These are phyloP conservation scores for Drosophila sproati DNA, from an alignment of 1,140 invertebrate species.

Conservation along the genomic window DNA sequence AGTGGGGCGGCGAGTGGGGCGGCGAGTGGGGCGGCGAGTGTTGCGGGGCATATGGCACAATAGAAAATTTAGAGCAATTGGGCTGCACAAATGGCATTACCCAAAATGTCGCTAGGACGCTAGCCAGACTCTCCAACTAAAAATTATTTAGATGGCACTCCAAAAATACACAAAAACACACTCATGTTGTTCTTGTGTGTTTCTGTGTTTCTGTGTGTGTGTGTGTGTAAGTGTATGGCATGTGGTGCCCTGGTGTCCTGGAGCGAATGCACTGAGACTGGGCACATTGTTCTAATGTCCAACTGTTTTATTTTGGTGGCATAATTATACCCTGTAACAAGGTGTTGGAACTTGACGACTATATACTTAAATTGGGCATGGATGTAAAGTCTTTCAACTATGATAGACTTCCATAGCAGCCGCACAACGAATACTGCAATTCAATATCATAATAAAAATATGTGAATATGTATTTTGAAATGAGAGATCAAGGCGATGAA, in stretches of 20 bases:
- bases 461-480: neutral
- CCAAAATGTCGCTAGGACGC: slow-evolving; percentile 33
- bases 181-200: neutral
- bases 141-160: slow-evolving; percentile 60
- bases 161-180: slow-evolving; percentile 18
- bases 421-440: no score
- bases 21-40: no score
- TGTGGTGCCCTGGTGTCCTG: slow-evolving; percentile 39
- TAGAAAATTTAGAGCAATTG: slow-evolving; percentile 32
- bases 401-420: no score
- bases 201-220: slow-evolving; percentile 19
- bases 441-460: neutral
- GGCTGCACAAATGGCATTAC: slow-evolving; percentile 41
- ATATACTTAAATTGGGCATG: no score
- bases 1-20: no score
- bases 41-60: neutral
- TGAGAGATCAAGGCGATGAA: no score
- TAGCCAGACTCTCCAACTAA: slow-evolving; percentile 42
- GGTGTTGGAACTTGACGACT: neutral
- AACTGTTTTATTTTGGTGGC: slow-evolving; percentile 2
- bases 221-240: slow-evolving; percentile 8
- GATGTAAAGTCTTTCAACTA: no score
- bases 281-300: slow-evolving; percentile 70
- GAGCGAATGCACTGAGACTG: slow-evolving; percentile 40
- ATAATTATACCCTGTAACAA: slow-evolving; percentile 33